Evolutionary conservation across 1,140 invertebrate genomes (phyloP), one percentile per base, ranked within the genome.

Genomic region (Bombus waltoni): DNA sequence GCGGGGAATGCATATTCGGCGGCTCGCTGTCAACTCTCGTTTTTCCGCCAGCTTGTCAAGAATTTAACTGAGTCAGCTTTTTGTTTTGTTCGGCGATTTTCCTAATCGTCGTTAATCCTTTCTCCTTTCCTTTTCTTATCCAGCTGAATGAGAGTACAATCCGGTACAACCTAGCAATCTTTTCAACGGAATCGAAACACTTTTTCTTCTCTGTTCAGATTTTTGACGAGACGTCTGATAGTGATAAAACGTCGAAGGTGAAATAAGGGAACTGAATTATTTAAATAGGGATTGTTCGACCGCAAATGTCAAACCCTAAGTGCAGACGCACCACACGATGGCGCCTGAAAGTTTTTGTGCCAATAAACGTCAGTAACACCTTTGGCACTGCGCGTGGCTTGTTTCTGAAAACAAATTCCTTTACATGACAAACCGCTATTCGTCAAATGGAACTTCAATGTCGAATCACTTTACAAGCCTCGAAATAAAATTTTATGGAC

Each of bases 21-120:
- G 38, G 5, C 18, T 10, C 35, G 3, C 78, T 57, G 81, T 70
- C 73, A 35, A 42, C 44, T 68, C 6, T 53, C 44, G 28, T 65
- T 59, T 83, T 40, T 59, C 75, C 73, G 28, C 9, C 32, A 28
- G 22, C 47, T 68, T 77, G 42, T 75, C 71, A 65, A 47, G 57
- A 75, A 75, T 57, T 78, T 42, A 83, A 83, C 75, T 83, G 40
- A 74, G 65, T 83, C 82, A 78, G 75, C 65, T 59, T 59, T 38
- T 57, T 44, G 65, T 83, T 83, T 77, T 57, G 73, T 57, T 78
- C 40, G n/a, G n/a, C 25, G 47, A 83, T 83, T 78, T 78, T 66
- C 74, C 59, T 83, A 78, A 83, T 57, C 65, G 47, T 28, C 47
- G 44, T 47, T 57, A 35, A 77, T 77, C 35, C 42, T 38, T 42